Evolutionary conservation across 1,140 invertebrate species (phyloP).

Genomic region (Rhysida immarginata): DNA sequence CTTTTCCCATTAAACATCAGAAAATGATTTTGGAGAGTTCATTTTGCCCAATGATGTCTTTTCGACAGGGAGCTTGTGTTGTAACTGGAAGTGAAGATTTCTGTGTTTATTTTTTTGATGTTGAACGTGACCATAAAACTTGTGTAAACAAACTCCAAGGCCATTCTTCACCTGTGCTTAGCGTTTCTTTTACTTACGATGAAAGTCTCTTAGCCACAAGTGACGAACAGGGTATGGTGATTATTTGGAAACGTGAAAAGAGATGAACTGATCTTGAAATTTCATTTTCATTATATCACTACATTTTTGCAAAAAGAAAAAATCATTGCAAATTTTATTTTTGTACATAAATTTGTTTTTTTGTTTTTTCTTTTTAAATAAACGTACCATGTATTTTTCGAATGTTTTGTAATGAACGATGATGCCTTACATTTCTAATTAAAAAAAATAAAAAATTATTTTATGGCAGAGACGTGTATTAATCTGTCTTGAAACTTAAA

Average conservation of each 20-base stretch:
- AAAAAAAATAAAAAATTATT: no score
- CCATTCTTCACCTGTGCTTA: constrained; percentile 62
- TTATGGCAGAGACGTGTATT: no score
- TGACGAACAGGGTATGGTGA: constrained; percentile 67
- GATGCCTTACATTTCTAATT: no score
- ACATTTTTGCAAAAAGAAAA: no score
- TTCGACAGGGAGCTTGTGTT: constrained; percentile 58
- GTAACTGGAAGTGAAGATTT: constrained; percentile 75
- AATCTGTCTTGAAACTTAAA: no score
- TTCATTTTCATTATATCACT: no score
- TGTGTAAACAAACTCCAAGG: constrained; percentile 69
- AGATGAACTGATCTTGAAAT: no score
- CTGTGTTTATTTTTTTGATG: constrained; percentile 67
- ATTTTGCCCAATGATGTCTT: constrained; percentile 74
- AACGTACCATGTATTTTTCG: no score
- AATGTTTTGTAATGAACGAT: no score
- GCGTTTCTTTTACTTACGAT: constrained; percentile 76
- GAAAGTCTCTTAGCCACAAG: constrained; percentile 71
- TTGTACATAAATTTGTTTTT: no score
- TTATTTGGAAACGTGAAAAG: constrained; percentile 55
- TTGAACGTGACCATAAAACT: constrained; percentile 47
- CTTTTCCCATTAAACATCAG: constrained; percentile 46
- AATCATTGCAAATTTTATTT: no score
- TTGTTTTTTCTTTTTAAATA: no score
- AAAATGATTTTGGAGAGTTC: constrained; percentile 48